Evolutionary conservation across 1,140 invertebrate species (phyloP), one percentile per base, ranked within the genome.

Genomic region (Dreissena rostriformis): DNA sequence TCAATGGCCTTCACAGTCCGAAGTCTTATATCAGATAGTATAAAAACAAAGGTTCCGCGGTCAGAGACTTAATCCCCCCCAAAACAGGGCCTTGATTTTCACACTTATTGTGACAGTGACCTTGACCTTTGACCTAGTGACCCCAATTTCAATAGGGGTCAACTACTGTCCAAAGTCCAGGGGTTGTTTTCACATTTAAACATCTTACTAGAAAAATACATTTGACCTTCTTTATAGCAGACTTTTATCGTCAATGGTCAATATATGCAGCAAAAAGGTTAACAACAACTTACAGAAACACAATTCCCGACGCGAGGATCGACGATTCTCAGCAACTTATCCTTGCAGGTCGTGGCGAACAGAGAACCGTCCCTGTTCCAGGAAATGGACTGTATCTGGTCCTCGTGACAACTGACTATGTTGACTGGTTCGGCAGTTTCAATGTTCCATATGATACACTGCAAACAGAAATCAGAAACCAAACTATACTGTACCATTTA

Each of bases 401-500:
- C 97, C 12, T 95, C 95, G 94, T 99, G 98, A 89, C 97, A 97
- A 90, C 96, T 96, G 79, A 99, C 97, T 4, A 97, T 95, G 87
- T 96, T 97, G 10, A 98, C 95, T n/a, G 97, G 96, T 92, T 97
- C 96, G 4, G 98, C 98, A 49, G 97, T 98, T 70, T 98, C 98
- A 28, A 98, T 96, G 91, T 99, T 97, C 98, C 98, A 99, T 95
- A 92, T 51, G 53, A 92, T 89, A 63, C 90, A 90, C 91, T 92
- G 86, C 52, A 89, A 87, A 75, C 15, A 77, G 71, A 26, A 39
- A 39, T 39, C 39, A 39, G 39, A 39, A 39, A 39, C 39, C 39
- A 39, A 39, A 39, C n/a, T 39, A 39, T 39, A 39, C 39, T 39
- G 39, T 39, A 39, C 39, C 8, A 39, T 39, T 5, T 5, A 39